phyloP scores from a whole-genome alignment of 2,113 vertebrate genomes.

The Trogon melanurus region DNA sequence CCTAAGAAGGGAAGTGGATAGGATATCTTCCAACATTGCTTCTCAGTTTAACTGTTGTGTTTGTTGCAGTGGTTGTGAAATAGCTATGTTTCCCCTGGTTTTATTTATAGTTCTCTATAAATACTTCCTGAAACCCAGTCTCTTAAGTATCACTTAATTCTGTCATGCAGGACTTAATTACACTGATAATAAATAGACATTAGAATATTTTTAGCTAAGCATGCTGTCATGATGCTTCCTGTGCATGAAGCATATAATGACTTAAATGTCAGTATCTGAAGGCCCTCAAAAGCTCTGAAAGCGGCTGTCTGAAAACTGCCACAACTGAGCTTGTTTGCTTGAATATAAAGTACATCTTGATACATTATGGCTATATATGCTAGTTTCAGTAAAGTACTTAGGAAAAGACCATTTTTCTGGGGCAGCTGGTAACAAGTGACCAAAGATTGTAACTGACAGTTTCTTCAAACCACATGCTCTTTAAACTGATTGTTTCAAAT shows the following conservation, averaged over 20 bases:
- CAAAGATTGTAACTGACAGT: background rate
- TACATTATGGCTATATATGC: background rate
- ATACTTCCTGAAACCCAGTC: conserved; percentile 38
- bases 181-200: conserved; percentile 56
- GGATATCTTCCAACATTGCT: background rate
- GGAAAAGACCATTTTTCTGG: background rate
- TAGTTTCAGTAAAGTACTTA: background rate
- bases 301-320: background rate
- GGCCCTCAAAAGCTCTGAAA: background rate
- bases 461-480: background rate
- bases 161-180: conserved; percentile 57
- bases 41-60: background rate
- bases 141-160: conserved; percentile 56
- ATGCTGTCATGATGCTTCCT: conserved; percentile 40
- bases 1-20: background rate
- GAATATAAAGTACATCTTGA: background rate
- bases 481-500: background rate
- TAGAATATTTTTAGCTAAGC: conserved; percentile 54
- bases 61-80: conserved; percentile 1
- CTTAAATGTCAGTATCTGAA: conserved; percentile 31
- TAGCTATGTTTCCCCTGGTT: background rate
- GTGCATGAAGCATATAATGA: background rate
- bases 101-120: conserved; percentile 54
- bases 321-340: background rate
- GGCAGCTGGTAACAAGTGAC: background rate